A percentile compares a stretch with the other conserved stretches of the same genome.
Evolutionary conservation across 2,888 invertebrate genomes (phyloP).

Genomic region (Hesperia comma): DNA sequence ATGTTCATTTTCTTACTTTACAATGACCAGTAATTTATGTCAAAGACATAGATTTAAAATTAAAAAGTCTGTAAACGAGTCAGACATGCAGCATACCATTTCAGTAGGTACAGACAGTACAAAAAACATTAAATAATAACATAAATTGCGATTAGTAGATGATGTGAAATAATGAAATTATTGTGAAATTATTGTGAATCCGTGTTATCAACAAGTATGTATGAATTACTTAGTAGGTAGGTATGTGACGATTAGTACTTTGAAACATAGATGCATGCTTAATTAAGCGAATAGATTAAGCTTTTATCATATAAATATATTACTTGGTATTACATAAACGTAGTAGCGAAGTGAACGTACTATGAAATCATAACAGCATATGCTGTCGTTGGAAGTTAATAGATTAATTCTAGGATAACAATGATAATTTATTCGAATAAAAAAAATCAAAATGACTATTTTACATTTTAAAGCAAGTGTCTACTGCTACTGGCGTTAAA

Average conservation of each 20-base stretch:
- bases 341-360: too few species aligned
- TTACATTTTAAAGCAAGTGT: neutral
- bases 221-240: neutral
- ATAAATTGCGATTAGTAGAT: neutral
- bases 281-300: neutral
- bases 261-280: neutral
- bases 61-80: too few species aligned
- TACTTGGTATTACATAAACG: too few species aligned
- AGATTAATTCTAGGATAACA: neutral
- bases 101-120: too few species aligned
- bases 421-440: neutral
- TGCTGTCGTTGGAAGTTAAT: too few species aligned
- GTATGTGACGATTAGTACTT: neutral
- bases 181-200: neutral
- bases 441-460: neutral
- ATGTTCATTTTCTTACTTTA: too few species aligned
- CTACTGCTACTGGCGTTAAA: slow-evolving; percentile 21
- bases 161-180: slow-evolving; percentile 1
- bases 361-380: too few species aligned
- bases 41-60: too few species aligned
- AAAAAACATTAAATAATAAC: neutral
- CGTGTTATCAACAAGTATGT: neutral
- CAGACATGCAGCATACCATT: too few species aligned
- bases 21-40: too few species aligned
- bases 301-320: too few species aligned